A percentile compares a stretch with the other conserved stretches of the same genome.
Conservation (phyloP, 2,797 vertebrate genomes). For the Acanthiza pusilla region DNA sequence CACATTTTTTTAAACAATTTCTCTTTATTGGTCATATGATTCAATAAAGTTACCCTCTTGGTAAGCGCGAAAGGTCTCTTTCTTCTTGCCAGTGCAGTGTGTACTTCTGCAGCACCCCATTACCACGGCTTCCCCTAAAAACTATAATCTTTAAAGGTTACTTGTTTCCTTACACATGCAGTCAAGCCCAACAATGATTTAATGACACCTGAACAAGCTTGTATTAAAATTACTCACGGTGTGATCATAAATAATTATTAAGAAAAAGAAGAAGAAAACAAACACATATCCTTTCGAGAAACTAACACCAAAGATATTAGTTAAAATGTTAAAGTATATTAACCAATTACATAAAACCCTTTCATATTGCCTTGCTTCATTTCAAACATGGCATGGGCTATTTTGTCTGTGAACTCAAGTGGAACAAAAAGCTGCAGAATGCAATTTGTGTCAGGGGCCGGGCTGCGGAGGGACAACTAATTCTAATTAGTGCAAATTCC, state of each 20-base stretch:
- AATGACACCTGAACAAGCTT: slow-evolving; percentile 68
- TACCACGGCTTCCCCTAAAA: slow-evolving; percentile 59
- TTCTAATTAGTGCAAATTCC: slow-evolving; percentile 86
- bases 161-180: slow-evolving; percentile 67
- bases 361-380: slow-evolving; percentile 84
- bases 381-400: slow-evolving; percentile 80
- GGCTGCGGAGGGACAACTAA: slow-evolving; percentile 85
- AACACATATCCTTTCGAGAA: slow-evolving; percentile 59
- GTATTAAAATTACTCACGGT: slow-evolving; percentile 63
- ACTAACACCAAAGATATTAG: slow-evolving; percentile 70
- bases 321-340: slow-evolving; percentile 80
- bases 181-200: slow-evolving; percentile 67
- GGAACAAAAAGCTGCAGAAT: slow-evolving; percentile 86
- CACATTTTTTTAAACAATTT: not conserved
- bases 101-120: slow-evolving; percentile 53
- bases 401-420: slow-evolving; percentile 84
- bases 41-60: slow-evolving; percentile 64
- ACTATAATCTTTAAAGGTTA: slow-evolving; percentile 79
- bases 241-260: slow-evolving; percentile 69
- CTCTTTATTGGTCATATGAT: slow-evolving; percentile 25
- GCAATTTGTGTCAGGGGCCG: slow-evolving; percentile 83
- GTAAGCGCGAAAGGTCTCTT: slow-evolving; percentile 62
- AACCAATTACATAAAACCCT: slow-evolving; percentile 79
- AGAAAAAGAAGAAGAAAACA: slow-evolving; percentile 67
- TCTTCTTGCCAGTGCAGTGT: slow-evolving; percentile 24